Conservation (phyloP, 2,797 vertebrate genomes). For the Sebastes diploproa region DNA sequence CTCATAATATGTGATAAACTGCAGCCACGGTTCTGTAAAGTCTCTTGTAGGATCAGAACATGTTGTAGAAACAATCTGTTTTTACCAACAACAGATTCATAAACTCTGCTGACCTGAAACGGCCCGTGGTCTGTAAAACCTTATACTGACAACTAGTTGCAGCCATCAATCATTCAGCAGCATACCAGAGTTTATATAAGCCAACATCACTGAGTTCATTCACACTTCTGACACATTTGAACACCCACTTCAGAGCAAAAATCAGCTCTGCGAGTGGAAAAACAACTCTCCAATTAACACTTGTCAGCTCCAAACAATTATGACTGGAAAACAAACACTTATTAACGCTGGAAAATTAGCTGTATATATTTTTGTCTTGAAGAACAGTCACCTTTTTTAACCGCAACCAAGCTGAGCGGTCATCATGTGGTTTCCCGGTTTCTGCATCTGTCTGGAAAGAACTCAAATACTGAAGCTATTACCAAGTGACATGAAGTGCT, state of each 20-base stretch:
- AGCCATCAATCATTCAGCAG: constrained; percentile 10
- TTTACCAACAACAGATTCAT: neutral
- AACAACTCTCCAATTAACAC: constrained; percentile 60
- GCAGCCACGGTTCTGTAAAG: neutral
- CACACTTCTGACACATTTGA: constrained; percentile 40
- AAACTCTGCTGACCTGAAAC: constrained; percentile 8
- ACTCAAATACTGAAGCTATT: constrained; percentile 21
- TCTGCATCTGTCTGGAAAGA: neutral
- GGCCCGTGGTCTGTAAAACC: neutral
- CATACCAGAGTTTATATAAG: constrained; percentile 42
- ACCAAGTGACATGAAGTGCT: constrained; percentile 1
- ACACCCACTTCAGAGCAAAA: constrained; percentile 40
- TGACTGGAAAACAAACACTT: constrained; percentile 44
- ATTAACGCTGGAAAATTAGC: constrained; percentile 19
- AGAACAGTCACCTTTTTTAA: constrained; percentile 7
- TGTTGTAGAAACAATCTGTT: neutral
- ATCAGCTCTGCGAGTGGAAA: constrained; percentile 36
- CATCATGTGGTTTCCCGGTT: neutral
- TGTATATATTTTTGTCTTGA: constrained; percentile 9
- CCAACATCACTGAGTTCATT: constrained; percentile 43
- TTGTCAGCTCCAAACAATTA: constrained; percentile 42
- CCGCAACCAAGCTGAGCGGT: neutral
- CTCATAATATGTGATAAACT: neutral
- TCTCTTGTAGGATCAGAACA: neutral
- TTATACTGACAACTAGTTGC: neutral